A percentile compares a stretch with the other conserved stretches of the same genome.
Conservation (phyloP, 2,888 invertebrate genomes). For the Trissolcus japonicus region DNA sequence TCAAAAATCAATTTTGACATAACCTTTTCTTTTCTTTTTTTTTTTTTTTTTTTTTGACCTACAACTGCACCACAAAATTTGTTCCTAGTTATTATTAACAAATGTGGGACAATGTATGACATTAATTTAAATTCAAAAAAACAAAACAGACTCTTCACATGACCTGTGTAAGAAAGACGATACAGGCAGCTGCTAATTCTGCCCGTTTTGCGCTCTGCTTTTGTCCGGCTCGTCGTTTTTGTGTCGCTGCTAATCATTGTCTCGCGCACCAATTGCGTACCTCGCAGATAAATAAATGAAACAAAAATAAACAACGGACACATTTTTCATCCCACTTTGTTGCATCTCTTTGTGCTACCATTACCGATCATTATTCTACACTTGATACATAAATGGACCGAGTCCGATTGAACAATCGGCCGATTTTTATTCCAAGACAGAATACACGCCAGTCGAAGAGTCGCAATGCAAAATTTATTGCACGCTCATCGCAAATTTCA, state of each 20-base stretch:
- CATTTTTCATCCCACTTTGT: constrained; percentile 41
- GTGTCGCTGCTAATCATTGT: constrained; percentile 53
- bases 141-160: too few species aligned
- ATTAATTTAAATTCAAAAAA: constrained; percentile 22
- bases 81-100: background rate
- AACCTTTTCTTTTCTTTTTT: too few species aligned
- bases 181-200: constrained; percentile 57
- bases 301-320: constrained; percentile 27
- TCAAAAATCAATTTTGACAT: too few species aligned
- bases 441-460: constrained; percentile 2
- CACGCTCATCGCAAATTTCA: constrained; percentile 3
- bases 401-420: constrained; percentile 23
- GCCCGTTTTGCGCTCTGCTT: constrained; percentile 40
- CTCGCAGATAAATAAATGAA: constrained; percentile 34
- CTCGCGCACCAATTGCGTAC: constrained; percentile 50
- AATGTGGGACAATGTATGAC: background rate
- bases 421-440: constrained; percentile 11
- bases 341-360: constrained; percentile 36
- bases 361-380: constrained; percentile 40
- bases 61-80: background rate
- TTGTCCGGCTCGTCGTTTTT: constrained; percentile 42
- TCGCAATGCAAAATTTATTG: constrained; percentile 14
- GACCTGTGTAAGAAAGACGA: too few species aligned
- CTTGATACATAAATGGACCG: constrained; percentile 41
- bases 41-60: too few species aligned